Evolutionary conservation across 2,888 invertebrate genomes (phyloP).

Genomic region (Dascillus cervinus): DNA sequence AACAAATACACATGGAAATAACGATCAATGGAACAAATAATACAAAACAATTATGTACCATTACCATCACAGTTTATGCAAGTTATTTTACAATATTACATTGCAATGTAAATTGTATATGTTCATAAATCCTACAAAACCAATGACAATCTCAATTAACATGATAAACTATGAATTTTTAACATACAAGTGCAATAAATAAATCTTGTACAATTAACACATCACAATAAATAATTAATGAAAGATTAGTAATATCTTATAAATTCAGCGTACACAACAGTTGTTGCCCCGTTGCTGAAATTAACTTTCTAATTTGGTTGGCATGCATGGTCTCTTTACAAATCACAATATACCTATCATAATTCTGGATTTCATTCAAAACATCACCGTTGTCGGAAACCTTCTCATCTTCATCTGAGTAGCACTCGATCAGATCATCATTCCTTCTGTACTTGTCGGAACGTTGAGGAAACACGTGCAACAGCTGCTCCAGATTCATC

Average conservation of each 20-base stretch:
- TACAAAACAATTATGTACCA: too few species aligned
- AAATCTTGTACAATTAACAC: too few species aligned
- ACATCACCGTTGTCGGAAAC: conserved; percentile 26
- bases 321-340: conserved; percentile 54
- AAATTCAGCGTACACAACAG: conserved; percentile 41
- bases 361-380: conserved; percentile 39
- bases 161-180: too few species aligned
- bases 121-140: too few species aligned
- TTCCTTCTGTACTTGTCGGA: conserved; percentile 24
- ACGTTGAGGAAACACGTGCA: conserved; percentile 40
- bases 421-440: conserved; percentile 11
- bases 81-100: too few species aligned
- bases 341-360: conserved; percentile 42
- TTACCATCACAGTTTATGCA: too few species aligned
- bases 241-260: conserved; percentile 26
- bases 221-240: too few species aligned
- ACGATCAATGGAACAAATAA: too few species aligned
- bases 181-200: too few species aligned
- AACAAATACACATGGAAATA: too few species aligned
- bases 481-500: conserved; percentile 40
- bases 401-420: conserved; percentile 16
- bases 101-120: too few species aligned
- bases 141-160: too few species aligned
- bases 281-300: conserved; percentile 53
- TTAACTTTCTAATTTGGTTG: conserved; percentile 52